Evolutionary conservation across 2,888 invertebrate genomes (phyloP), one percentile per base, ranked within the genome.

Genomic region (Creontiades dilutus): DNA sequence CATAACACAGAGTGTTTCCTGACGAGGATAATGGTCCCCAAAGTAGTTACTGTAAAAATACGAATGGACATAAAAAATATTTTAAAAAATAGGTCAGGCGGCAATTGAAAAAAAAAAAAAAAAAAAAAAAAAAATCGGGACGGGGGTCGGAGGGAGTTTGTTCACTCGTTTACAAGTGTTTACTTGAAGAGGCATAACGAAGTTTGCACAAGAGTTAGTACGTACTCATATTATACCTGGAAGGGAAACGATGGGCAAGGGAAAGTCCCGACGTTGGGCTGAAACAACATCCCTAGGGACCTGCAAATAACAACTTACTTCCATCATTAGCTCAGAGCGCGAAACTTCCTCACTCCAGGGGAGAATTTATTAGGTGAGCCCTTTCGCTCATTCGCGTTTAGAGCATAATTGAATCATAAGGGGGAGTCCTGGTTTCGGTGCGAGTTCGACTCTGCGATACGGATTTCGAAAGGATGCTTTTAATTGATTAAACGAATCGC

Each of bases 191-290:
- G 82, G 37, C 23, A 61, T 85, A 85, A 85, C 85, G 85, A 85
- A 61, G 85, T 85, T 85, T 85, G 61, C 85, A 28, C 61, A 47
- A 48, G 85, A 57, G 85, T 85, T 85, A 85, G 85, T 85, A 61
- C 61, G 19, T 82, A 85, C 37, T 80, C 78, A 23, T 68, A 82
- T 82, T 52, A 82, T 82, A 82, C 82, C 82, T 46, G 27, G 12
- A 47, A 48, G 81, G 82, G 52, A 82, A 68, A 68, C 23, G 68
- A 52, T 82, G 52, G 82, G 47, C 27, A 68, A 27, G 52, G 52
- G 52, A 16, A 52, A 82, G 82, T 82, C 82, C 23, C 82, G 27
- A 27, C 27, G 13, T 52, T 19, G 23, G 47, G 23, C 82, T 82
- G 82, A 52, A 82, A 82, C 82, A 82, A 82, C 82, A 52, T 82